These are phyloP conservation scores for Syrmaticus mikado DNA, from an alignment of 2,113 vertebrate genomes.

Conservation along the genomic window DNA sequence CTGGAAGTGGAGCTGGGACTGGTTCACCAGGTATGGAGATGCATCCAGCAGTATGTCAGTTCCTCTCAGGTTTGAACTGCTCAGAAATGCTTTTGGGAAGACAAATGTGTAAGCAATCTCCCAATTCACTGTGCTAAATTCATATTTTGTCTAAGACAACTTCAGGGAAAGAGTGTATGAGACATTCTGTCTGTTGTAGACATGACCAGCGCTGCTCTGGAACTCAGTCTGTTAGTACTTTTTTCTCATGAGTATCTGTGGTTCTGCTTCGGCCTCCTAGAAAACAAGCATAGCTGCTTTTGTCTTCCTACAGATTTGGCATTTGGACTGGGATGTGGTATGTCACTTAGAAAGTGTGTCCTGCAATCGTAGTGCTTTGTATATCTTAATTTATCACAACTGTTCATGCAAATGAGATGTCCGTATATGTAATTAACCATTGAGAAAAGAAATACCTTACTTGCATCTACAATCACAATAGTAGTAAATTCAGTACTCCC, in stretches of 20 bases:
- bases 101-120: neutral
- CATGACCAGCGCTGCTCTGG: neutral
- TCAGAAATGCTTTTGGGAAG: neutral
- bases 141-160: neutral
- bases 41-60: neutral
- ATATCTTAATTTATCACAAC: constrained; percentile 25
- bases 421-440: constrained; percentile 17
- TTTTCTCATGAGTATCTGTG: neutral
- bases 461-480: constrained; percentile 19
- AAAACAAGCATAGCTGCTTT: neutral
- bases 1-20: constrained; percentile 76
- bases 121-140: neutral
- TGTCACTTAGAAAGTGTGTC: neutral
- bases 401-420: constrained; percentile 11
- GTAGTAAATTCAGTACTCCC: neutral
- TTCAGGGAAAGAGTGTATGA: neutral
- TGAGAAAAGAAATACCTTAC: constrained; percentile 14
- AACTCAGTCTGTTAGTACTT: neutral
- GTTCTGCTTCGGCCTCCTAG: neutral
- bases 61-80: neutral
- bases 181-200: neutral
- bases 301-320: neutral
- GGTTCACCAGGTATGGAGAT: constrained; percentile 83
- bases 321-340: neutral
- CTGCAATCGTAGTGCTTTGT: neutral